These are phyloP conservation scores for Drosophila percnosoma DNA, from an alignment of 2,888 invertebrate genomes.

Conservation along the genomic window DNA sequence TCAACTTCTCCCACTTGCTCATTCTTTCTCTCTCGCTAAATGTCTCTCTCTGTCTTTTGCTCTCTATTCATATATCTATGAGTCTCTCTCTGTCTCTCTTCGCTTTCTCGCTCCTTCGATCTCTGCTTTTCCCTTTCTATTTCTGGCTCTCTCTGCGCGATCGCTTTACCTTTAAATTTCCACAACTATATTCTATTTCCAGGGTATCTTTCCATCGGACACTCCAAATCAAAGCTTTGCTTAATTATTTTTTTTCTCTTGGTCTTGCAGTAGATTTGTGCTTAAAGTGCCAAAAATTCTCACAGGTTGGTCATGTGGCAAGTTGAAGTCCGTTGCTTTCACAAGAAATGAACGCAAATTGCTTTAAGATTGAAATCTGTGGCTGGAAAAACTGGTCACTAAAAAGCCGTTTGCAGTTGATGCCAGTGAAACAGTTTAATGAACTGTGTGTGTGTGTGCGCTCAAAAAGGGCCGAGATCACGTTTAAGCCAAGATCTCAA, in stretches of 20 bases:
- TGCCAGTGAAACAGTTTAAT: conserved; percentile 63
- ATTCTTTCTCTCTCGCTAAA: neutral
- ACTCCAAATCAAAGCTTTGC: neutral
- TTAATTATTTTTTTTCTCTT: conserved; percentile 23
- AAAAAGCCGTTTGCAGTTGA: conserved; percentile 26
- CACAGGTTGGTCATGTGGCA: conserved; percentile 47
- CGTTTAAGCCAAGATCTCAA: conserved; percentile 48
- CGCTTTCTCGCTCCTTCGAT: neutral
- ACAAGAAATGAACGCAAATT: conserved; percentile 72
- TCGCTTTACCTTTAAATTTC: neutral
- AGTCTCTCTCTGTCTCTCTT: neutral
- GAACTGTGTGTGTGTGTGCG: conserved; percentile 51
- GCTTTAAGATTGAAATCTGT: conserved; percentile 70
- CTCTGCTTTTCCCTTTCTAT: neutral
- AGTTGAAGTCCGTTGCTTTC: conserved; percentile 69
- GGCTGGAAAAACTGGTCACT: conserved; percentile 67
- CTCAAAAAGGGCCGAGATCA: conserved; percentile 59
- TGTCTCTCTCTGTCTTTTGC: neutral
- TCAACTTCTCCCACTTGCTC: neutral
- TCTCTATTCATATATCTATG: accelerated
- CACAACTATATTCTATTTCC: accelerated
- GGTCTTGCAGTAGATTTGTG: conserved; percentile 35
- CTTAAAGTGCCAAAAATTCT: conserved; percentile 75
- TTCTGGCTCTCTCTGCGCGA: neutral
- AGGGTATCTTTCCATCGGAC: conserved; percentile 20